Evolutionary conservation across 2,888 invertebrate genomes (phyloP).

Genomic region (Conops quadrifasciatus): DNA sequence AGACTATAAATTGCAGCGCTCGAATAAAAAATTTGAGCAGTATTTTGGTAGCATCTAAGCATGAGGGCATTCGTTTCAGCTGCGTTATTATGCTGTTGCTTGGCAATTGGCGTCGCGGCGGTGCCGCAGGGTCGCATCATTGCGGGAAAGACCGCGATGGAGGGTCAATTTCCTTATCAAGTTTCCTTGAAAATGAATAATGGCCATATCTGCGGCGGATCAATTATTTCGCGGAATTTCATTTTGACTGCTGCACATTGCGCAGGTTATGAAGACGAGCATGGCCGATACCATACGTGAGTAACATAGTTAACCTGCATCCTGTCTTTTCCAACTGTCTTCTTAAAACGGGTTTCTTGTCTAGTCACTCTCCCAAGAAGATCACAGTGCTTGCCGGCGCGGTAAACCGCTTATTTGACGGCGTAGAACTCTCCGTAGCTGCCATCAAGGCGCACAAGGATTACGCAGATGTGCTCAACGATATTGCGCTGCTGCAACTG

Average conservation of each 20-base stretch:
- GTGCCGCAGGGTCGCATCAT: constrained; percentile 35
- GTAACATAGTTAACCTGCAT: background rate
- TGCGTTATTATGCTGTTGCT: background rate
- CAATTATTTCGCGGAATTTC: constrained; percentile 26
- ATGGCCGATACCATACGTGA: background rate
- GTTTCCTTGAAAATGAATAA: constrained; percentile 45
- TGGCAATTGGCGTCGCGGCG: background rate
- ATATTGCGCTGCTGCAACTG: constrained; percentile 55
- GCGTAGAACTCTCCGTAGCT: constrained; percentile 49
- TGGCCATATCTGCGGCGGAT: constrained; percentile 32
- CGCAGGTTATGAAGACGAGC: constrained; percentile 40
- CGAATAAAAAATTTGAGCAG: background rate
- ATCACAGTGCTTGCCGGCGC: constrained; percentile 41
- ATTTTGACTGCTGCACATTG: constrained; percentile 49
- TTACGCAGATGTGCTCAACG: constrained; percentile 43
- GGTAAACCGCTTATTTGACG: constrained; percentile 53
- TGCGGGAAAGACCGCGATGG: constrained; percentile 49
- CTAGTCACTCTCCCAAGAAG: constrained; percentile 27
- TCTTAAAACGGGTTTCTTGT: background rate
- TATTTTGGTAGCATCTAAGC: background rate
- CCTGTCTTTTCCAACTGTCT: background rate
- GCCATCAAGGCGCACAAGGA: constrained; percentile 52
- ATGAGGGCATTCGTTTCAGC: background rate
- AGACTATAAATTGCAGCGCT: background rate
- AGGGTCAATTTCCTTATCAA: constrained; percentile 54